These are phyloP conservation scores for Callospermophilus lateralis DNA, from an alignment of 2,113 vertebrate genomes.

Conservation along the genomic window DNA sequence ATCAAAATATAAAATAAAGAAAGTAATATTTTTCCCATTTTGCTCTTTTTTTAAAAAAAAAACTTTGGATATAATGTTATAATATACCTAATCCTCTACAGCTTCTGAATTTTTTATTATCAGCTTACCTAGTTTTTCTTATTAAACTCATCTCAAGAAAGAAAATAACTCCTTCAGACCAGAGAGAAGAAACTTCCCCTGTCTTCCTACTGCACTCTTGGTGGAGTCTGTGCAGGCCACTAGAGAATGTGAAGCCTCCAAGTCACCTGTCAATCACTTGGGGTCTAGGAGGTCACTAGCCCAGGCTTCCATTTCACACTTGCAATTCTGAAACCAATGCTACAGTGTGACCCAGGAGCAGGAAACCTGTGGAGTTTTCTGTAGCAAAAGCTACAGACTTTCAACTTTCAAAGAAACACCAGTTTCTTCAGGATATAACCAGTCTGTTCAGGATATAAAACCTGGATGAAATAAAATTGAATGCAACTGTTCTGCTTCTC, in stretches of 20 bases:
- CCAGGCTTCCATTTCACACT: background rate
- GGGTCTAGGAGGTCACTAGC: background rate
- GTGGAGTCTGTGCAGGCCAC: background rate
- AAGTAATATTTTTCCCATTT: background rate
- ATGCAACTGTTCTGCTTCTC: background rate
- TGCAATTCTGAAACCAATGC: background rate
- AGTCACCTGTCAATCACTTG: background rate
- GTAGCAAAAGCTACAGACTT: background rate
- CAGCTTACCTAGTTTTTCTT: background rate
- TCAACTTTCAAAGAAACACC: background rate
- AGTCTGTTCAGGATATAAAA: background rate
- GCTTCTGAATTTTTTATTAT: background rate
- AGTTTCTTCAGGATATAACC: background rate
- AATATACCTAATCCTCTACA: background rate
- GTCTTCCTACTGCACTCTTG: background rate
- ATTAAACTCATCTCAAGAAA: background rate
- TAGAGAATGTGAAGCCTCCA: background rate
- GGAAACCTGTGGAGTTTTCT: background rate
- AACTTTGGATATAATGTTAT: background rate
- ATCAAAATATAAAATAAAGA: conserved; percentile 32
- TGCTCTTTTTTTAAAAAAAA: background rate
- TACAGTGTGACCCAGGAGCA: no score
- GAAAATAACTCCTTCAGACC: background rate
- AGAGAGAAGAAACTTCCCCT: background rate
- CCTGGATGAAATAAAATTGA: background rate